These are phyloP conservation scores for Candidula unifasciata DNA, from an alignment of 2,888 invertebrate genomes.

Conservation along the genomic window DNA sequence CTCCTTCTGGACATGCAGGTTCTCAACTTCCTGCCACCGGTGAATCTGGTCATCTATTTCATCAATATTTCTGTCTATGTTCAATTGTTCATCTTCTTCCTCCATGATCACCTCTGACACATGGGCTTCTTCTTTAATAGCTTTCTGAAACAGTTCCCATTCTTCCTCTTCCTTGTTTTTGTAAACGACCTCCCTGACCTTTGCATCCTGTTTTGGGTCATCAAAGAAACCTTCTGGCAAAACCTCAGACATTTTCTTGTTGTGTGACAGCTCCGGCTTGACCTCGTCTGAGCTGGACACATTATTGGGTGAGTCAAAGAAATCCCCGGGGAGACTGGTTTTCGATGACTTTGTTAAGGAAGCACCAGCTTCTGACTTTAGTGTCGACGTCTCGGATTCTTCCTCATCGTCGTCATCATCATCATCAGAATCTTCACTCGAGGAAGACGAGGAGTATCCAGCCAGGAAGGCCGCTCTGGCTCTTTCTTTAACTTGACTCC, in stretches of 20 bases:
- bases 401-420: constrained; percentile 39
- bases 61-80: constrained; percentile 91
- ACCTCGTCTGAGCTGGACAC: constrained; percentile 55
- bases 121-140: constrained; percentile 83
- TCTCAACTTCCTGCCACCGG: constrained; percentile 83
- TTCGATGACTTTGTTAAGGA: constrained; percentile 1
- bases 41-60: constrained; percentile 95
- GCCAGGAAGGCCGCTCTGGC: constrained; percentile 50
- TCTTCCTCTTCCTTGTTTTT: constrained; percentile 95
- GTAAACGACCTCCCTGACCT: constrained; percentile 84
- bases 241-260: constrained; percentile 69
- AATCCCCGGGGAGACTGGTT: constrained; percentile 60
- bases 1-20: constrained; percentile 89
- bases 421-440: constrained; percentile 42
- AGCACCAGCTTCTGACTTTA: not conserved
- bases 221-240: constrained; percentile 81
- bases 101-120: constrained; percentile 88
- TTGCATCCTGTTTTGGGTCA: constrained; percentile 80
- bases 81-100: constrained; percentile 94
- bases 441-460: constrained; percentile 51
- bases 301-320: constrained; percentile 67
- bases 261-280: constrained; percentile 54
- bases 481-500: constrained; percentile 30
- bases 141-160: constrained; percentile 94
- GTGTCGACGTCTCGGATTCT: not conserved